Evolutionary conservation across 2,888 invertebrate genomes (phyloP), one percentile per base, ranked within the genome.

Genomic region (Clepsis dumicolana): DNA sequence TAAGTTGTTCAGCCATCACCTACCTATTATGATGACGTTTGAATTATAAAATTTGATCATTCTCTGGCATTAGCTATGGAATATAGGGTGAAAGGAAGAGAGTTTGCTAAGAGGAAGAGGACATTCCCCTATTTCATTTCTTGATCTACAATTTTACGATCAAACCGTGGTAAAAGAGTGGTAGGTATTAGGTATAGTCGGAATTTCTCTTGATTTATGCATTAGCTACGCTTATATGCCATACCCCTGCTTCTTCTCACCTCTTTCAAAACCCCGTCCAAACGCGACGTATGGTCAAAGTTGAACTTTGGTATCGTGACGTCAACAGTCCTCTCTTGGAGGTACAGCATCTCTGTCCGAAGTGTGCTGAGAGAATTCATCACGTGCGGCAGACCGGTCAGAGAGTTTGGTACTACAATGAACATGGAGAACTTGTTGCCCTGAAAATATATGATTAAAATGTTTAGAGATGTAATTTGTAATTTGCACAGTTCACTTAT

Each of bases 361-460:
- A 97, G 80, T 1, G 90, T 86, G 71, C 94, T 94, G 5, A 97
- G 81, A 16, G 94, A 92, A 5, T 94, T 88, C 21, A 96, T 79
- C 2, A 97, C 86, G 0, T 94, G 87, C 2, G 94, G 82, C 5
- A 97, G 81, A 0, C 96, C 97, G 8, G 93, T 94, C 70, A 94
- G 83, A 0, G 95, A 91, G 71, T 95, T 94, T 0, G 97, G 97
- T 54, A 97, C 88, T 16, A 97, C 83, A 12, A 97, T 88, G 78
- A 96, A 96, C 96, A 97, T 96, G 0, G 96, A 94, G 78, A 95
- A 96, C 84, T 96, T 96, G 69, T 94, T 94, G 1, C 96, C 97
- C 96, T 96, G 82, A 1, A 81, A 81, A 44, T 2, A 44, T 5
- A 35, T 29, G 60, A 53, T 38, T 24, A 52, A 4, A 54, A 38